A percentile compares a stretch with the other conserved stretches of the same genome.
These are phyloP conservation scores for Parazoanthus swiftii DNA, from an alignment of 92 coral and sea anemone genomes.

Conservation along the genomic window DNA sequence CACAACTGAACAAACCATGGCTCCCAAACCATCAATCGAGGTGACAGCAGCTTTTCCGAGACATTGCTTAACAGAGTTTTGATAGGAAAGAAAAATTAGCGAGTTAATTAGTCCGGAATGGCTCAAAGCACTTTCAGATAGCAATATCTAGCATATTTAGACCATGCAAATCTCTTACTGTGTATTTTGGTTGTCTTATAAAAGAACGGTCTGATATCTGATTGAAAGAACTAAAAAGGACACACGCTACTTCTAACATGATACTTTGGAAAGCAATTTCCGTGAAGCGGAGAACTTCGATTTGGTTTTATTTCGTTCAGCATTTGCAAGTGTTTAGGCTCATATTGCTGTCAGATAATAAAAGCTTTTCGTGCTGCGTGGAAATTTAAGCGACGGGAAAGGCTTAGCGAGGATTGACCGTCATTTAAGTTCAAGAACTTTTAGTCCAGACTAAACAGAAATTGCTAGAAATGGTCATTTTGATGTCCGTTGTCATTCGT, in stretches of 20 bases:
- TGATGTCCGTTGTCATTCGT: constrained; percentile 23
- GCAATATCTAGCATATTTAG: constrained; percentile 26
- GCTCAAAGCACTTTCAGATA: constrained; percentile 29
- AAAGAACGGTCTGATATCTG: constrained; percentile 12
- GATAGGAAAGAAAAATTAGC: constrained; percentile 26
- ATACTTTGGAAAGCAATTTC: constrained; percentile 19
- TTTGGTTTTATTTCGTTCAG: not conserved
- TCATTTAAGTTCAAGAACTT: constrained; percentile 29
- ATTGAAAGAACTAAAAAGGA: constrained; percentile 4
- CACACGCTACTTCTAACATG: not conserved
- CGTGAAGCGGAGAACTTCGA: constrained; percentile 16
- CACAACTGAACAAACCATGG: not conserved
- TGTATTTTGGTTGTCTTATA: not conserved
- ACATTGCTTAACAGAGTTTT: constrained; percentile 6
- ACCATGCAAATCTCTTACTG: constrained; percentile 7
- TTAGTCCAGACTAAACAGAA: constrained; percentile 1
- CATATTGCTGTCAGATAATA: constrained; percentile 28
- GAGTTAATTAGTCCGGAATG: constrained; percentile 33
- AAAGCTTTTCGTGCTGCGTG: constrained; percentile 32
- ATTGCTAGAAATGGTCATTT: constrained; percentile 20
- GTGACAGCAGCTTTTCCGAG: not conserved
- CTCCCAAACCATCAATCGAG: too few relatives aligned
- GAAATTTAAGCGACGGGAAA: constrained; percentile 36
- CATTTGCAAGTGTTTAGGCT: not conserved
- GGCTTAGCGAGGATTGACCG: constrained; percentile 31